Base-by-base conservation (phyloP, 37 sponge, comb jelly and placozoan species). In the Ephydatia muelleri region DNA sequence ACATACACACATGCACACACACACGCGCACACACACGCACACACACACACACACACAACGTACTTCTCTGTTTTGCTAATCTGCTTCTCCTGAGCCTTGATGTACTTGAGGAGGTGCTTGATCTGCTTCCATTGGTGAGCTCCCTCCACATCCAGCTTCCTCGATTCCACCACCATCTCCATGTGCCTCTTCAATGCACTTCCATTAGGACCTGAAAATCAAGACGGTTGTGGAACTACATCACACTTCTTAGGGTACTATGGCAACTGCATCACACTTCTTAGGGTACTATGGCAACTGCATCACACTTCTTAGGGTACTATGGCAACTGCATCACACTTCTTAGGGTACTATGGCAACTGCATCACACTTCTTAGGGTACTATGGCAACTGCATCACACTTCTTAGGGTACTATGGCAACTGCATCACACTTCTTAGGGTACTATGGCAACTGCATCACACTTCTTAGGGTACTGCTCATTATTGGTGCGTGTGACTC, bases 51-150 rank as follows among this genome's bases (percentile, higher is more conserved):
- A 8, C 82, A 25, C 9, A 28, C 40, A 23, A 49, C 88, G 72
- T 5, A 93, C 93, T 70, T 89, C 49, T 93, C 93, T 16, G 85
- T 86, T 30, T 67, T 82, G 26, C 67, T 36, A 14, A 76, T 80
- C 72, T 93, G 90, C 33, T 70, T 86, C 72, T 93, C 87, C 57
- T 93, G 90, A 43, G 78, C 68, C 84, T 86, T 85, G 70, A 93
- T 75, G 80, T 83, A 93, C 68, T 81, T 85, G 69, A 86, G 82
- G 23, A 89, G 85, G n/a, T 87, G 83, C 75, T 90, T 93, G n/a
- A 82, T 84, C 32, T 90, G 88, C 65, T 66, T 86, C 84, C 94
- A 84, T 21, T 87, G 84, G 77, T 93, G 84, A 6, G 81, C 75
- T 33, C 71, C 77, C 73, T 93, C 94, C 26, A 80, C 49, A 37